These are phyloP conservation scores for Drosophila nigricruria DNA, from an alignment of 2,888 invertebrate species.

Conservation along the genomic window DNA sequence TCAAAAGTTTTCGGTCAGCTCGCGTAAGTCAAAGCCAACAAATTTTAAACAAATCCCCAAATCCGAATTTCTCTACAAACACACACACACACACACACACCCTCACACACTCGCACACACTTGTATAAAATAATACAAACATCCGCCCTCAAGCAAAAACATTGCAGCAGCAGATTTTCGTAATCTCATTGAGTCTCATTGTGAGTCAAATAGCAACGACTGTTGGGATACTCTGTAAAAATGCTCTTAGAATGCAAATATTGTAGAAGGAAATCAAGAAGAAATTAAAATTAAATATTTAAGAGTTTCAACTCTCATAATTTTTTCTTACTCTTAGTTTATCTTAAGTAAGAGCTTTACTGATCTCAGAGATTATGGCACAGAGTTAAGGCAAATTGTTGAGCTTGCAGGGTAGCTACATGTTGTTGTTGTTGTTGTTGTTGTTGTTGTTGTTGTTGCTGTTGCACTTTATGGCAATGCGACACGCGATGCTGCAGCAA, in stretches of 20 bases:
- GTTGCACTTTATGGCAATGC: constrained; percentile 69
- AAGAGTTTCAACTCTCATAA: neutral
- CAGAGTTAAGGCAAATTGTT: constrained; percentile 16
- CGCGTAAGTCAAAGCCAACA: constrained; percentile 41
- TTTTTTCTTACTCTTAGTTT: neutral
- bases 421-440: constrained; percentile 38
- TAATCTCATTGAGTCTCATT: neutral
- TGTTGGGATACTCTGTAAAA: neutral
- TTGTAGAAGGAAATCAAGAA: rapidly evolving
- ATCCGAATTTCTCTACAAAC: constrained; percentile 11
- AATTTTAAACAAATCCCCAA: constrained; percentile 26
- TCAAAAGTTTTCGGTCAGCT: constrained; percentile 1
- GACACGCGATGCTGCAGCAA: constrained; percentile 75
- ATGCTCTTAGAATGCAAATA: neutral
- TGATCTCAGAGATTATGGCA: neutral
- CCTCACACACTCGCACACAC: neutral
- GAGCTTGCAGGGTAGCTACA: neutral
- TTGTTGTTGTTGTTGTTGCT: constrained; percentile 26
- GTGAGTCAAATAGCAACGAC: neutral
- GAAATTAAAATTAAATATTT: neutral
- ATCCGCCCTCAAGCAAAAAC: neutral
- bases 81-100: neutral
- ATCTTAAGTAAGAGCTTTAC: neutral
- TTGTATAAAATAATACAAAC: neutral
- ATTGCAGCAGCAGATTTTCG: constrained; percentile 19